These are phyloP conservation scores for Sceloporus tristichus DNA, from an alignment of 2,113 vertebrate species.

Conservation along the genomic window DNA sequence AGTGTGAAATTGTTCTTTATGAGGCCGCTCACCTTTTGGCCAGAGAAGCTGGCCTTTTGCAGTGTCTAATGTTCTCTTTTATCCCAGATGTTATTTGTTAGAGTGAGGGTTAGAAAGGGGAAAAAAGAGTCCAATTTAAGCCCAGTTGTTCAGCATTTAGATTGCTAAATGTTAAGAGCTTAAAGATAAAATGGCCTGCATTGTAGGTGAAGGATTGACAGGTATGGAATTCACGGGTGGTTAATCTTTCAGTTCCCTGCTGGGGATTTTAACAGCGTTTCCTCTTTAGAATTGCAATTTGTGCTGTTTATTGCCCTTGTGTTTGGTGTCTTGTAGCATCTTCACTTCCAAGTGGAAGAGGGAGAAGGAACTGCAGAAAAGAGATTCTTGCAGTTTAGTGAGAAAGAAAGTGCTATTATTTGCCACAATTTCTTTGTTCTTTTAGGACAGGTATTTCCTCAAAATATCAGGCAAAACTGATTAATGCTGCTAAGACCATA, in stretches of 20 bases:
- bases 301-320: neutral
- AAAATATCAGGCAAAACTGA: neutral
- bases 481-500: neutral
- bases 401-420: neutral
- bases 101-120: neutral
- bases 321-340: neutral
- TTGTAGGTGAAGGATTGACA: constrained; percentile 30
- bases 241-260: constrained; percentile 31
- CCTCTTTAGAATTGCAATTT: constrained; percentile 27
- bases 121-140: neutral
- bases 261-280: constrained; percentile 37
- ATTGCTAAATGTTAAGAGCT: neutral
- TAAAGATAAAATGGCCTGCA: constrained; percentile 18
- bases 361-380: neutral
- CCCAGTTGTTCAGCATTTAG: neutral
- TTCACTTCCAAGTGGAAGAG: neutral
- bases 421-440: neutral
- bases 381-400: neutral
- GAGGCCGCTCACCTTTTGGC: constrained; percentile 55
- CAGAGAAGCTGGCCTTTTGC: constrained; percentile 41
- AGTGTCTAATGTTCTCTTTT: neutral
- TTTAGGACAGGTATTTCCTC: neutral
- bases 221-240: neutral
- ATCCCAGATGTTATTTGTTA: constrained; percentile 40
- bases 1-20: constrained; percentile 66